Evolutionary conservation across 2,113 vertebrate genomes (phyloP), one percentile per base, ranked within the genome.

Genomic region (Clarias magur): DNA sequence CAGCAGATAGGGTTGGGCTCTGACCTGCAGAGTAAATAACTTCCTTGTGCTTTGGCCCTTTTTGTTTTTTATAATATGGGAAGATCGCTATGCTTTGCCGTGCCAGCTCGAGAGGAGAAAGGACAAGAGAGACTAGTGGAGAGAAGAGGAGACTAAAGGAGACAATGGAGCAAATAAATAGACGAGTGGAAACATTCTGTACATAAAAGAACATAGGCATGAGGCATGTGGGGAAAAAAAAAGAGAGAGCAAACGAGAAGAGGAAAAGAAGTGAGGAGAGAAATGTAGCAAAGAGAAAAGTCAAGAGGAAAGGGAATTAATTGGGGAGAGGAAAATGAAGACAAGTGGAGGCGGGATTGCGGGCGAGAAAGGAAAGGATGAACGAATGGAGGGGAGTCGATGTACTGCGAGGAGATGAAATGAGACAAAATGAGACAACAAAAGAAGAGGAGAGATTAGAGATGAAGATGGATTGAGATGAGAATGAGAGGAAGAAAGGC

Each of bases 1-100:
- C 81, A 59, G 48, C 86, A 59, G 3, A 84, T 13, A 83, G 84
- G 83, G 82, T 85, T 83, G 78, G 65, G 80, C 86, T 85, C 86
- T 86, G 80, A 87, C 85, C 79, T 72, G 23, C 59, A 75, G 82
- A 90, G 84, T 87, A 90, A 90, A 92, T 90, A 80, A 87, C 87
- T 90, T 92, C 89, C 90, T 91, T 86, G 34, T 91, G 89, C 88
- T 80, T 56, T 78, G 62, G 88, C n/a, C 86, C 83, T 76, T 88
- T 88, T 87, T 88, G 86, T 3, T 54, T 82, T 86, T 88, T 57
- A 89, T 82, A 91, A 84, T 85, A 88, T 59, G 53, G 63, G 7
- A 87, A 87, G 88, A 91, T 91, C 85, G 80, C 65, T 70, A 90
- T 85, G 79, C 85, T 38, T 42, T 63, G 80, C 80, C 88, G 83